Evolutionary conservation across 2,888 invertebrate genomes (phyloP).

Genomic region (Merodon equestris): DNA sequence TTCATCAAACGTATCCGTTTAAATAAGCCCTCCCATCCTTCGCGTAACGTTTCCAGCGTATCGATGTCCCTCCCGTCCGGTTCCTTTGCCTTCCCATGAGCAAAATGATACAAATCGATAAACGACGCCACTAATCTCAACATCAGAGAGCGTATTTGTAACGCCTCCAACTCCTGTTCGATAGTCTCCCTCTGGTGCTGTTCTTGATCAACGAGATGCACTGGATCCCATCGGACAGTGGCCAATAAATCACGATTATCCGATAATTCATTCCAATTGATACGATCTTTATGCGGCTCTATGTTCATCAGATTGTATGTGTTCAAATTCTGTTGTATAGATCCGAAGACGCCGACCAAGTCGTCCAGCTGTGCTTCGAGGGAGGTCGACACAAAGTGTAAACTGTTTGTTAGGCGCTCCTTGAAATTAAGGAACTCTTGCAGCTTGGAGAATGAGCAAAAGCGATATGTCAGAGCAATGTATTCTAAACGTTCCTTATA

Average conservation of each 20-base stretch:
- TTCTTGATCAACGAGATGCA: constrained; percentile 74
- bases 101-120: constrained; percentile 75
- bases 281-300: constrained; percentile 82
- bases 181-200: constrained; percentile 75
- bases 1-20: constrained; percentile 74
- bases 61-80: constrained; percentile 70
- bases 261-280: constrained; percentile 81
- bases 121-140: constrained; percentile 76
- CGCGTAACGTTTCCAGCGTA: constrained; percentile 74
- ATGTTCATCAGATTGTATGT: constrained; percentile 82
- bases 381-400: constrained; percentile 85
- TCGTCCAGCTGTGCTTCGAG: constrained; percentile 86
- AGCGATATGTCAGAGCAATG: constrained; percentile 94
- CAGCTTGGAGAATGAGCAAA: constrained; percentile 95
- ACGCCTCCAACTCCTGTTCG: constrained; percentile 76
- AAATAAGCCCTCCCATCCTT: constrained; percentile 76
- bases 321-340: constrained; percentile 78
- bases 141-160: constrained; percentile 76
- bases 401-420: constrained; percentile 88
- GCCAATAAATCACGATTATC: constrained; percentile 90
- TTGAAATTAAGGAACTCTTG: constrained; percentile 93
- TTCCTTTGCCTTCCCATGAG: constrained; percentile 31
- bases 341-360: constrained; percentile 80
- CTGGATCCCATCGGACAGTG: constrained; percentile 85
- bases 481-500: constrained; percentile 95